A percentile compares a stretch with the other conserved stretches of the same genome.
Evolutionary conservation across 1,140 invertebrate species (phyloP).

Genomic region (Anoplolepis gracilipes): DNA sequence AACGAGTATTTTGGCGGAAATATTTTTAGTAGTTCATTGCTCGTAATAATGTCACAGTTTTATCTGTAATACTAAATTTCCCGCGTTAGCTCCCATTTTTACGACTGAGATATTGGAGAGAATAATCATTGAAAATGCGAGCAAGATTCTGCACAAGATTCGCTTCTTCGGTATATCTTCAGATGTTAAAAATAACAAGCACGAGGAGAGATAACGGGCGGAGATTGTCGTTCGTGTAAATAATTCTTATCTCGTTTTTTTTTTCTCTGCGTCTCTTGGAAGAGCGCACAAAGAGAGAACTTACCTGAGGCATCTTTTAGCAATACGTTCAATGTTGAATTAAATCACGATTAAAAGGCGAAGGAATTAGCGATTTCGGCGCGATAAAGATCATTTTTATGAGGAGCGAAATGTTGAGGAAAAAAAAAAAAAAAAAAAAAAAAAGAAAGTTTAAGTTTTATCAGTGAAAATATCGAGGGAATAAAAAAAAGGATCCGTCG

Average conservation of each 20-base stretch:
- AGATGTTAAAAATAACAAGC: constrained; percentile 53
- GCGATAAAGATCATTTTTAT: constrained; percentile 5
- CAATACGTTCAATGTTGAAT: background rate
- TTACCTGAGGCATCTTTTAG: constrained; percentile 3
- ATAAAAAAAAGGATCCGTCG: background rate
- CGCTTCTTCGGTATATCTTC: constrained; percentile 45
- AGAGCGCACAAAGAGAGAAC: background rate
- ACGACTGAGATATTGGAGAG: background rate
- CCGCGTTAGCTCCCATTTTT: background rate
- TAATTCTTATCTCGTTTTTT: constrained; percentile 65
- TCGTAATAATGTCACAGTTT: constrained; percentile 18
- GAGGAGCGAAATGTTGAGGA: background rate
- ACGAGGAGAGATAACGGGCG: constrained; percentile 51
- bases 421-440: too few relatives aligned
- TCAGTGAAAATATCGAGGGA: constrained; percentile 31
- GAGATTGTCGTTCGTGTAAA: constrained; percentile 64
- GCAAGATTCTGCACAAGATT: background rate
- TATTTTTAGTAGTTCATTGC: background rate
- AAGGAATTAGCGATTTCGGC: constrained; percentile 3
- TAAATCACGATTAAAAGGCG: background rate
- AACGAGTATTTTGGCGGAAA: background rate
- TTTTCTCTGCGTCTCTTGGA: background rate
- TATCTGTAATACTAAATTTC: constrained; percentile 28
- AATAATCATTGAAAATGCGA: constrained; percentile 8
- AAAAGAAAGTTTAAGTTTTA: background rate